phyloP scores from a whole-genome alignment of 2,888 invertebrate species.

The Cremastobaeus sp. region DNA sequence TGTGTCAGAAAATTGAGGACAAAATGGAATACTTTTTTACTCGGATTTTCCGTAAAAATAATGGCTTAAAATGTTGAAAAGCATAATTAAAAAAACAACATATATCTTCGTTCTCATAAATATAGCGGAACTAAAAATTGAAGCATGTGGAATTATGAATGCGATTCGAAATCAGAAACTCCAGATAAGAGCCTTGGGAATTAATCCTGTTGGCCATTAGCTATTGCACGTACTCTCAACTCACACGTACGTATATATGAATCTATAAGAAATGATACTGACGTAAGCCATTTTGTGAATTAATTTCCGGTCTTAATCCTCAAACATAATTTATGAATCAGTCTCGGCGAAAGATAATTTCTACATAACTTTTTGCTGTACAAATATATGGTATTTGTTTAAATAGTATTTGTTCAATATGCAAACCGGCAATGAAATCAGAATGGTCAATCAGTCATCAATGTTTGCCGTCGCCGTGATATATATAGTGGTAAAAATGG shows the following conservation, averaged over 20 bases:
- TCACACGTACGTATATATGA: constrained; percentile 28
- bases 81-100: too few species aligned
- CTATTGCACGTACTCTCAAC: constrained; percentile 38
- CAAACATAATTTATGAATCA: too few species aligned
- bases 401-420: not conserved
- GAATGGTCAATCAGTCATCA: constrained; percentile 17
- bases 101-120: too few species aligned
- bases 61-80: too few species aligned
- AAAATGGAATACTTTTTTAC: too few species aligned
- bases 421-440: constrained; percentile 2
- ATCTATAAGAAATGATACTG: constrained; percentile 22
- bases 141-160: constrained; percentile 26
- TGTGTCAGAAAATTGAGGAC: too few species aligned
- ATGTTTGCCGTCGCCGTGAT: constrained; percentile 20
- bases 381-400: too few species aligned
- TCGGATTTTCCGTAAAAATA: too few species aligned
- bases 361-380: too few species aligned
- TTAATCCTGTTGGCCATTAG: constrained; percentile 38
- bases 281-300: constrained; percentile 6
- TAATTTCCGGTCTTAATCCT: not conserved
- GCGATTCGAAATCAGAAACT: constrained; percentile 38
- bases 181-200: constrained; percentile 23
- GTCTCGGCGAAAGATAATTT: too few species aligned
- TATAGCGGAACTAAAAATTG: constrained; percentile 25
- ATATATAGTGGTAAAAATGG: constrained; percentile 34